These are phyloP conservation scores for Gadus chalcogrammus DNA, from an alignment of 2,113 vertebrate genomes.

Conservation along the genomic window DNA sequence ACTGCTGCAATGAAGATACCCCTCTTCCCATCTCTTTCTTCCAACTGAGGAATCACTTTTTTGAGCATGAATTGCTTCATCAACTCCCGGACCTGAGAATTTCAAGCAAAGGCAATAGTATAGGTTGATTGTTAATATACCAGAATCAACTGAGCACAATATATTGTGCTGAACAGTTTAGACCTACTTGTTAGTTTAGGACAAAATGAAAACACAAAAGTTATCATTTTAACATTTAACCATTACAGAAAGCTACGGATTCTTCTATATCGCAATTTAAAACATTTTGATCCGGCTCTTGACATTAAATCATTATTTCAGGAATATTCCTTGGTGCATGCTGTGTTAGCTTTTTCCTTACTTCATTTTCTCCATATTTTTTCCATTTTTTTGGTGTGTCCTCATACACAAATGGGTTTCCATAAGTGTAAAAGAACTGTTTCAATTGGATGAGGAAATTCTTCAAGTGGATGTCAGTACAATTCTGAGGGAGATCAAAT, in stretches of 20 bases:
- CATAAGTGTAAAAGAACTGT: constrained; percentile 73
- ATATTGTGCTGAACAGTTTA: no score
- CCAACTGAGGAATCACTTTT: constrained; percentile 46
- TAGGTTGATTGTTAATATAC: background rate
- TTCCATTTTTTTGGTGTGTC: constrained; percentile 16
- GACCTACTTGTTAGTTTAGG: no score
- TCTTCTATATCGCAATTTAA: no score
- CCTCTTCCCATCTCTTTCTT: constrained; percentile 17
- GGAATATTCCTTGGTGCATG: no score
- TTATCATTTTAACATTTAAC: no score
- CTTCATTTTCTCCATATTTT: constrained; percentile 59
- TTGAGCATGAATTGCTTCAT: constrained; percentile 64
- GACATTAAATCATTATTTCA: no score
- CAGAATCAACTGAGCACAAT: no score
- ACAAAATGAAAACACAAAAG: no score
- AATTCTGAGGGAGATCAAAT: constrained; percentile 78
- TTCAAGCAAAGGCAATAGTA: background rate
- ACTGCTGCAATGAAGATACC: constrained; percentile 46
- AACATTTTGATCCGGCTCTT: no score
- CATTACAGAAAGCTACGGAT: no score
- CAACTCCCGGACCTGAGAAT: constrained; percentile 56
- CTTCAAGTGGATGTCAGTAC: constrained; percentile 70
- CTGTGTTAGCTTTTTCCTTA: constrained; percentile 43
- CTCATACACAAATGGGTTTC: constrained; percentile 58
- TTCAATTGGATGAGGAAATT: constrained; percentile 73